These are phyloP conservation scores for Lasiurus borealis DNA, from an alignment of 2,113 vertebrate species.

Conservation along the genomic window DNA sequence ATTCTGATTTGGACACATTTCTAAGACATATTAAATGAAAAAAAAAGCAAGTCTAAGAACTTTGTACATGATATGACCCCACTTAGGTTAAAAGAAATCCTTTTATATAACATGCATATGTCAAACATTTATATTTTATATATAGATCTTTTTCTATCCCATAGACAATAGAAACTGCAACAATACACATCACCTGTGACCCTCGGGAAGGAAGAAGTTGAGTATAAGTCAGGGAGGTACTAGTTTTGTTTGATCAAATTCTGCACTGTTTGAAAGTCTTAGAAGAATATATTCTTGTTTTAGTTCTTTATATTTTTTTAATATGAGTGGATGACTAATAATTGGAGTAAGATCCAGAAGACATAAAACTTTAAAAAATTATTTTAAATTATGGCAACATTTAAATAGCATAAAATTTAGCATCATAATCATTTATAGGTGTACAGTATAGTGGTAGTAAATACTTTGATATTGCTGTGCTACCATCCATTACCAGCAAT, in stretches of 20 bases:
- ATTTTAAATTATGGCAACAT: slow-evolving; percentile 19
- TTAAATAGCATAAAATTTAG: background rate
- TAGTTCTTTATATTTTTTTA: background rate
- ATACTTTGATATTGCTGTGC: background rate
- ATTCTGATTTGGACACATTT: background rate
- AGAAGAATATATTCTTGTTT: background rate
- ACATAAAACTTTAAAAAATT: background rate
- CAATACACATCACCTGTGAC: background rate
- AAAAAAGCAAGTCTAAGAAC: background rate
- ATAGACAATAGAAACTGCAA: background rate
- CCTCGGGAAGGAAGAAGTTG: background rate
- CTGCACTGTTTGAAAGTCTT: background rate
- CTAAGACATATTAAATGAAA: background rate
- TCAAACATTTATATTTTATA: background rate
- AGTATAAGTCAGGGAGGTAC: background rate
- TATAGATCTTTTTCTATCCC: background rate
- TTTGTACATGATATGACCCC: background rate
- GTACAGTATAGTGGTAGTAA: background rate
- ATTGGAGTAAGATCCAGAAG: slow-evolving; percentile 7
- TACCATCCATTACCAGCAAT: background rate
- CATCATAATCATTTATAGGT: background rate
- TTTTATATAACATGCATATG: background rate
- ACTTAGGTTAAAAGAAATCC: background rate
- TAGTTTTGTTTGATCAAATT: background rate
- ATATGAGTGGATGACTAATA: background rate